phyloP scores from a whole-genome alignment of 1,140 invertebrate genomes.

The Caerostris darwini region DNA sequence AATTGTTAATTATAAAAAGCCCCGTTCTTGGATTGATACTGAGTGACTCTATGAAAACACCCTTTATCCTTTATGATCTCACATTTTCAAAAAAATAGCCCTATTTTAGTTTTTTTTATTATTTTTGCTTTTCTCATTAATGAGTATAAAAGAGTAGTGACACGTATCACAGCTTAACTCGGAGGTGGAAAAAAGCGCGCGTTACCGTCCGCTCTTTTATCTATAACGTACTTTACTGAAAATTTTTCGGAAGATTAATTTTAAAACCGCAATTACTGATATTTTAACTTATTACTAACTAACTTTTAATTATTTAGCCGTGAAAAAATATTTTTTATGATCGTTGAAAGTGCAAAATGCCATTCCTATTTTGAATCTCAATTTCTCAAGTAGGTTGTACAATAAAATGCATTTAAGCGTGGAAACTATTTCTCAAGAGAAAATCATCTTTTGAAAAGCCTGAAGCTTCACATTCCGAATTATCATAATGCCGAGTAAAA shows the following conservation, averaged over 20 bases:
- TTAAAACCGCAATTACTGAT: not conserved
- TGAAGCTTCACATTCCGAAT: conserved; percentile 23
- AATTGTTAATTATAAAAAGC: not conserved
- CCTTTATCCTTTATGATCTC: not conserved
- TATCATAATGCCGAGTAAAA: conserved; percentile 93
- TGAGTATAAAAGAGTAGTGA: conserved; percentile 56
- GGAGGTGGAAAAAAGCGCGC: conserved; percentile 59
- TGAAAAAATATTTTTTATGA: not conserved
- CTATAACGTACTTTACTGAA: conserved; percentile 44
- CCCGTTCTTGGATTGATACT: not conserved
- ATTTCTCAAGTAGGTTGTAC: conserved; percentile 40
- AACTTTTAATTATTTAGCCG: conserved; percentile 21
- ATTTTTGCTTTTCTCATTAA: conserved; percentile 58
- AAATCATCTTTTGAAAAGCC: not conserved
- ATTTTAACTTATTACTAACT: not conserved
- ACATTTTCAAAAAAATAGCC: not conserved
- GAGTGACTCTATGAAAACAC: not conserved
- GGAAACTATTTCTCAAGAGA: conserved; percentile 38
- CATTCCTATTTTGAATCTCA: conserved; percentile 20
- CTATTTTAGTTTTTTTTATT: conserved; percentile 7
- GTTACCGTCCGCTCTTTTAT: conserved; percentile 19
- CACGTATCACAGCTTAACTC: conserved; percentile 59
- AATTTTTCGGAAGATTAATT: conserved; percentile 23
- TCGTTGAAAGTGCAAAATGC: not conserved
- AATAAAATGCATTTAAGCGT: conserved; percentile 64